Evolutionary conservation across 1,140 invertebrate genomes (phyloP).

Genomic region (Thrips palmi): DNA sequence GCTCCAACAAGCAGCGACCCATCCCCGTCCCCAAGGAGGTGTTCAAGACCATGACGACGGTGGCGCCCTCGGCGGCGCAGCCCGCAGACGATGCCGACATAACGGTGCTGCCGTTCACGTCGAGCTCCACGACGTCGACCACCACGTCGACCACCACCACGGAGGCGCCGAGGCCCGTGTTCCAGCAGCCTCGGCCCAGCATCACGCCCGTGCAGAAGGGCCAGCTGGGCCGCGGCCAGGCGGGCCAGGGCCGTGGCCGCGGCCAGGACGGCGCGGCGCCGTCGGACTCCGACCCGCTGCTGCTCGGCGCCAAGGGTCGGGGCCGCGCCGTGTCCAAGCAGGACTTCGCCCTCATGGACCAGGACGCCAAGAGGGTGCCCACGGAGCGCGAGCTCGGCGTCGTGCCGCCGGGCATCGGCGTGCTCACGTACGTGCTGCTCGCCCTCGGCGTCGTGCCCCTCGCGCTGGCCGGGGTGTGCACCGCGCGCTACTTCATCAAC

Average conservation of each 20-base stretch:
- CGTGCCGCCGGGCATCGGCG: conserved; percentile 21
- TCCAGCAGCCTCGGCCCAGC: no score
- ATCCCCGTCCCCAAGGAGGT: no score
- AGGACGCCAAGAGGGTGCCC: background rate
- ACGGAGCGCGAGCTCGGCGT: conserved; percentile 13
- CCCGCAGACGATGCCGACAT: no score
- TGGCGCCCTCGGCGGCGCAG: no score
- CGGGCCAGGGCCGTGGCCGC: conserved; percentile 3
- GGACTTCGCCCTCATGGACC: background rate
- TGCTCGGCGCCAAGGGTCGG: no score
- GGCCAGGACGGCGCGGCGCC: background rate
- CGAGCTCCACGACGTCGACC: background rate
- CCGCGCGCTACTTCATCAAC: conserved; percentile 30
- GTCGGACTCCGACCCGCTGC: conserved; percentile 2
- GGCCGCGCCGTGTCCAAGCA: no score
- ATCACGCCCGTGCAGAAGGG: no score
- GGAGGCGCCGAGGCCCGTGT: background rate
- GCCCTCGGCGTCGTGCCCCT: conserved; percentile 36
- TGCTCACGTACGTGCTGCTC: conserved; percentile 34
- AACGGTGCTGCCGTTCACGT: background rate
- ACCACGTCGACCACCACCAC: background rate
- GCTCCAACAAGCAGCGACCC: no score
- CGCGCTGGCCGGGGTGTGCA: conserved; percentile 30
- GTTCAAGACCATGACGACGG: no score
- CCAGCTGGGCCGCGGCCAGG: no score